Percentiles rank a stretch among this genome's conserved stretches.
Evolutionary conservation across 1,140 invertebrate species (phyloP).

Genomic region (Macrotrachela quadricornifera): DNA sequence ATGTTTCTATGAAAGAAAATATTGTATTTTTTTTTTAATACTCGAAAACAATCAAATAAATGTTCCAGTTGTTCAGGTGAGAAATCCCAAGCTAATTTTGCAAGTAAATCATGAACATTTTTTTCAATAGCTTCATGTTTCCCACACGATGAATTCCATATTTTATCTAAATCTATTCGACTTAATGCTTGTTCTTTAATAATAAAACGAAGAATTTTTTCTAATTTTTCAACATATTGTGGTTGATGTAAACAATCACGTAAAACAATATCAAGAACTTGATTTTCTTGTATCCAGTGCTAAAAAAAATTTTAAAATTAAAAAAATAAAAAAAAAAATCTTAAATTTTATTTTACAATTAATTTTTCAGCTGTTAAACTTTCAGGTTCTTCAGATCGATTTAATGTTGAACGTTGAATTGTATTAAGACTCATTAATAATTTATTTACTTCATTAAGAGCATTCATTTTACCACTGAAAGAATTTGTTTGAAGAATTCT

Average conservation of each 20-base stretch:
- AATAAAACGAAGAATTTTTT: constrained; percentile 86
- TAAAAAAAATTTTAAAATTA: constrained; percentile 25
- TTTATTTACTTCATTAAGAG: constrained; percentile 93
- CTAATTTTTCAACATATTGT: constrained; percentile 79
- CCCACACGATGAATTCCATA: constrained; percentile 82
- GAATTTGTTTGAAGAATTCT: constrained; percentile 79
- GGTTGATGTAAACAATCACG: constrained; percentile 86
- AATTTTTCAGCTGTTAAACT: background rate
- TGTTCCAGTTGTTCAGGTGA: constrained; percentile 87
- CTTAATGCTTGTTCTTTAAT: constrained; percentile 81
- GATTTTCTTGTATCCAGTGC: constrained; percentile 90
- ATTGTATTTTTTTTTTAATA: constrained; percentile 29
- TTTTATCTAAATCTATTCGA: constrained; percentile 66
- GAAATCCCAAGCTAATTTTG: constrained; percentile 93
- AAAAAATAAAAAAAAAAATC: too few relatives aligned
- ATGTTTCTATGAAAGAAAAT: background rate
- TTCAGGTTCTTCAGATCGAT: background rate
- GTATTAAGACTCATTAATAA: constrained; percentile 43
- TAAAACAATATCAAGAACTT: constrained; percentile 79
- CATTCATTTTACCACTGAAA: constrained; percentile 98
- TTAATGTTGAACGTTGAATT: background rate
- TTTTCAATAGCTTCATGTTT: constrained; percentile 88
- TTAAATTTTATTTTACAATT: background rate
- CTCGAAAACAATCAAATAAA: constrained; percentile 88
- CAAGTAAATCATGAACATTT: constrained; percentile 83